These are phyloP conservation scores for Rhadina sibilatrix DNA, from an alignment of 2,113 vertebrate genomes.

Conservation along the genomic window DNA sequence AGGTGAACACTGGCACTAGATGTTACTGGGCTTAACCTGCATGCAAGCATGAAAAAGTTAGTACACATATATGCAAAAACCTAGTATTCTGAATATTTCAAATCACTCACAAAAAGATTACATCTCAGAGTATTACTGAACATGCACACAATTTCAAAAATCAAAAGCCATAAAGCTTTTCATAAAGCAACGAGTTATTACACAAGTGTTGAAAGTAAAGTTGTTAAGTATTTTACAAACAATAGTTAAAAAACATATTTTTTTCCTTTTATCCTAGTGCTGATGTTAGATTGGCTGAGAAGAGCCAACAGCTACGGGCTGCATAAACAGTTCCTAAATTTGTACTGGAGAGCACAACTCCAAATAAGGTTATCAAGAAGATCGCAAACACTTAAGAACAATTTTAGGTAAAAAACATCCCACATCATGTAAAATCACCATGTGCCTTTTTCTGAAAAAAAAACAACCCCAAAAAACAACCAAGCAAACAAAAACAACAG, in stretches of 20 bases:
- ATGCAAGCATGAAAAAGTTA: background rate
- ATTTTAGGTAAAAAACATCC: background rate
- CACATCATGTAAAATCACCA: background rate
- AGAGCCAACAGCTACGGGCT: background rate
- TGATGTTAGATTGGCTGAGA: background rate
- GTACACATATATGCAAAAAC: background rate
- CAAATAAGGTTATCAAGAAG: background rate
- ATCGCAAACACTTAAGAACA: background rate
- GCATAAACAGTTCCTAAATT: background rate
- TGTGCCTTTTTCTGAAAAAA: background rate
- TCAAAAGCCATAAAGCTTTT: background rate
- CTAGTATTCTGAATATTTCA: background rate
- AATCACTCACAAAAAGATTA: background rate
- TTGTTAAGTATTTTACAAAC: background rate
- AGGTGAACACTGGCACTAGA: background rate
- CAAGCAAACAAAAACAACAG: background rate
- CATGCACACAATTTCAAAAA: background rate
- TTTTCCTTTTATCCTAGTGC: background rate
- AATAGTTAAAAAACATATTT: background rate
- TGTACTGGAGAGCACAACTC: background rate
- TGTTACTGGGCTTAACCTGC: background rate
- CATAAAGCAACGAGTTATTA: background rate
- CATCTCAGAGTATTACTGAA: background rate
- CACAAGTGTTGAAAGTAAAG: background rate
- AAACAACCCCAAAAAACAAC: background rate